A percentile compares a stretch with the other conserved stretches of the same genome.
phyloP scores from a whole-genome alignment of 2,113 vertebrate species.

The Triplophysa tibetana region DNA sequence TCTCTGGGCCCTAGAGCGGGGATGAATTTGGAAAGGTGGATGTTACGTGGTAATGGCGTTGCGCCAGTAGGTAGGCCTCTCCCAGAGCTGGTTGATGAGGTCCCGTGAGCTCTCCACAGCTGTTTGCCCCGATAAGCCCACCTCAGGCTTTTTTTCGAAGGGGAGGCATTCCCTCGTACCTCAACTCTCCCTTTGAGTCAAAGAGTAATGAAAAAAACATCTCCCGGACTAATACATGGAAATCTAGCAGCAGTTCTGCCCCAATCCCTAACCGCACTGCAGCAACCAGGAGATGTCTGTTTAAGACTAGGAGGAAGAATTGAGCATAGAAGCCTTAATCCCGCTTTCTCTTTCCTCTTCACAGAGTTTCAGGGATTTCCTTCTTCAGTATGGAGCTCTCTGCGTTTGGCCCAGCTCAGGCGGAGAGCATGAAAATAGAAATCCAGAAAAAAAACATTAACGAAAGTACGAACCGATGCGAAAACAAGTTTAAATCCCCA shows the following conservation, averaged over 20 bases:
- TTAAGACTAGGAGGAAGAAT: slow-evolving; percentile 34
- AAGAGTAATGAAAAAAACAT: slow-evolving; percentile 36
- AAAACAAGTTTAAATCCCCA: slow-evolving; percentile 41
- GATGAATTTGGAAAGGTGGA: slow-evolving; percentile 46
- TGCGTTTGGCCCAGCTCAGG: slow-evolving; percentile 10
- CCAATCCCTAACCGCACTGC: slow-evolving; percentile 20
- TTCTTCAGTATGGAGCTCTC: slow-evolving; percentile 1
- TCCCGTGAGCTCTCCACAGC: slow-evolving; percentile 72
- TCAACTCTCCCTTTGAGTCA: not conserved
- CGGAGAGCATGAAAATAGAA: slow-evolving; percentile 30
- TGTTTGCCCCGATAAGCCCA: slow-evolving; percentile 76
- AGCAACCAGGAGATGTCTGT: slow-evolving; percentile 20
- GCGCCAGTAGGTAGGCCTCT: slow-evolving; percentile 69
- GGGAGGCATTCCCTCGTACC: not conserved
- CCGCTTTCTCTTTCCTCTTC: slow-evolving; percentile 49
- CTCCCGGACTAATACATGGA: slow-evolving; percentile 62
- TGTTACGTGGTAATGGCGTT: slow-evolving; percentile 59
- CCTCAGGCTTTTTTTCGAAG: slow-evolving; percentile 51
- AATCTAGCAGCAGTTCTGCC: slow-evolving; percentile 56
- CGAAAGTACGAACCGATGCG: slow-evolving; percentile 35
- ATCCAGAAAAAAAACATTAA: not conserved
- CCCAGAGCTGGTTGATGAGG: slow-evolving; percentile 70
- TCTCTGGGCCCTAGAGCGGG: slow-evolving; percentile 55
- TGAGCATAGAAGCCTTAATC: slow-evolving; percentile 52
- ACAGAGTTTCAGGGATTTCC: slow-evolving; percentile 45